phyloP scores from a whole-genome alignment of 2,797 vertebrate genomes.

The Chanos chanos region DNA sequence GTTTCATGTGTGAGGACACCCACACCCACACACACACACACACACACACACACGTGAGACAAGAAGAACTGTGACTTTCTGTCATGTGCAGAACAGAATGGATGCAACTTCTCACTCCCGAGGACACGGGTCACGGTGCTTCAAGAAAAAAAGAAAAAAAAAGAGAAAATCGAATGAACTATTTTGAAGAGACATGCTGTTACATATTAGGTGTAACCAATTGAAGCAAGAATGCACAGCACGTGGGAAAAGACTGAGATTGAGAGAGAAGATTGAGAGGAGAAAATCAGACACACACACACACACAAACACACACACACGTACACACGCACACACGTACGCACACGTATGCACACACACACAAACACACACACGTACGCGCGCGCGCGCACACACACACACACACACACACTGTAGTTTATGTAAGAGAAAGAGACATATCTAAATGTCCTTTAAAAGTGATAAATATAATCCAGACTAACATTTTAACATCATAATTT shows the following conservation, averaged over 20 bases:
- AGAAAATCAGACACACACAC: no score
- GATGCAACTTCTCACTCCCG: not conserved
- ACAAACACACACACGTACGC: no score
- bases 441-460: no score
- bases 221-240: not conserved
- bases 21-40: no score
- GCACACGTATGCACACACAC: not conserved
- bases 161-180: conserved; percentile 47
- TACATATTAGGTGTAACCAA: conserved; percentile 36
- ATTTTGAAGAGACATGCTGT: conserved; percentile 40
- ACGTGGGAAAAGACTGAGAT: not conserved
- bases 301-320: no score
- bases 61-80: not conserved
- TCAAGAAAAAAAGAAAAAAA: not conserved
- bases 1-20: no score
- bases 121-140: not conserved
- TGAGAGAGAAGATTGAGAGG: no score
- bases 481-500: no score
- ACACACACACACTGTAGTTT: not conserved
- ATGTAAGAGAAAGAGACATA: not conserved
- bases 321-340: not conserved
- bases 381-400: not conserved
- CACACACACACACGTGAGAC: no score
- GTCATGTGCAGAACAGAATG: not conserved
- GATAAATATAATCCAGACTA: no score